A percentile compares a stretch with the other conserved stretches of the same genome.
phyloP scores from a whole-genome alignment of 2,888 invertebrate genomes.

The Rhopalosiphum nymphaeae region DNA sequence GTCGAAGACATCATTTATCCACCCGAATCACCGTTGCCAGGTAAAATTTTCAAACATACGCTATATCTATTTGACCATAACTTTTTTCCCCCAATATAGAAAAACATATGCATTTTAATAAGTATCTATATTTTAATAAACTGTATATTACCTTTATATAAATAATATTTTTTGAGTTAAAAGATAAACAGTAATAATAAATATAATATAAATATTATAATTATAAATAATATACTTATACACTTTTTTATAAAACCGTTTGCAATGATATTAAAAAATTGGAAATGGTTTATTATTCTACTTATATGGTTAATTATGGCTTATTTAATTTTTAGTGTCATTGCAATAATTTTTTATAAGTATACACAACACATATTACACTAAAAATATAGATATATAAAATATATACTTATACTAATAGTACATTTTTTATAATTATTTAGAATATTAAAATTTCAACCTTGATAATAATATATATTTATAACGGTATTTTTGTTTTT shows the following conservation, averaged over 20 bases:
- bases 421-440: neutral
- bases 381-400: too few species aligned
- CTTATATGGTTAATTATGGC: neutral
- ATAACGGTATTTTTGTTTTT: neutral
- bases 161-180: neutral
- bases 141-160: neutral
- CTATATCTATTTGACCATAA: neutral
- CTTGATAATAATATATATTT: neutral
- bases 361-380: neutral
- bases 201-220: neutral
- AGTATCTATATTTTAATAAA: too few species aligned
- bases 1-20: neutral
- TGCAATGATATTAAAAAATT: neutral
- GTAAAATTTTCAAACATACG: neutral
- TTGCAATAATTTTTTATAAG: neutral
- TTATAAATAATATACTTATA: neutral
- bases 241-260: neutral
- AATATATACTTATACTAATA: too few species aligned
- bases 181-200: neutral
- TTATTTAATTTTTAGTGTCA: neutral
- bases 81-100: too few species aligned
- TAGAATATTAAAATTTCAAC: neutral
- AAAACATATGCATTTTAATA: too few species aligned
- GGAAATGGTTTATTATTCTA: neutral
- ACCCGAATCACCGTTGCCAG: neutral